Conservation (phyloP, 1,140 invertebrate species). For the Diorhabda carinulata region DNA sequence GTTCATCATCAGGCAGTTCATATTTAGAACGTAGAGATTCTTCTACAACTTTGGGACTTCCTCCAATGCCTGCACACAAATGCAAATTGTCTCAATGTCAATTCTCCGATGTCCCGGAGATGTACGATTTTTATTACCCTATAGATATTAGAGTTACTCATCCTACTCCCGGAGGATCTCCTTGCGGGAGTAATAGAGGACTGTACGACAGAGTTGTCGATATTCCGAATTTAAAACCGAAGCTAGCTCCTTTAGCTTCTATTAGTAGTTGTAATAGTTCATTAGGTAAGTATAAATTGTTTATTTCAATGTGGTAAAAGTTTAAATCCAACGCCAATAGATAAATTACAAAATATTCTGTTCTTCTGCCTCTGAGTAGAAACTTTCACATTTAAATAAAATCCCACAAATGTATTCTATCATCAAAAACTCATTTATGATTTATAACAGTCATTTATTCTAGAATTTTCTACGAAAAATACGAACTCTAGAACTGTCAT, state of each 20-base stretch:
- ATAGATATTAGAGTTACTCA: conserved; percentile 73
- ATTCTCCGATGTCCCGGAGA: conserved; percentile 52
- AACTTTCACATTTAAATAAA: no score
- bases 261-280: conserved; percentile 70
- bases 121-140: conserved; percentile 65
- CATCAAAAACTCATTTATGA: no score
- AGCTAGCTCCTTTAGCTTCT: conserved; percentile 69
- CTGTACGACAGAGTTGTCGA: conserved; percentile 38
- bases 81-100: conserved; percentile 46
- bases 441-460: no score
- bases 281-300: conserved; percentile 43
- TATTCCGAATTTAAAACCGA: conserved; percentile 36
- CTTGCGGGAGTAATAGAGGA: conserved; percentile 65
- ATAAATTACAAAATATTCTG: neutral
- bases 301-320: neutral
- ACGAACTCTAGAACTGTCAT: no score
- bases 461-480: no score
- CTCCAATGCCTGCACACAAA: conserved; percentile 47
- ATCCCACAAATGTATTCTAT: no score
- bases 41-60: conserved; percentile 64
- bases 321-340: neutral
- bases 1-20: conserved; percentile 75
- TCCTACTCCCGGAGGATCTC: conserved; percentile 75
- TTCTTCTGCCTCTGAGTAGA: no score
- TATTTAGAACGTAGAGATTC: conserved; percentile 74